Base-by-base conservation (phyloP, 2,888 invertebrate species). In the Osedax fenrisi region DNA sequence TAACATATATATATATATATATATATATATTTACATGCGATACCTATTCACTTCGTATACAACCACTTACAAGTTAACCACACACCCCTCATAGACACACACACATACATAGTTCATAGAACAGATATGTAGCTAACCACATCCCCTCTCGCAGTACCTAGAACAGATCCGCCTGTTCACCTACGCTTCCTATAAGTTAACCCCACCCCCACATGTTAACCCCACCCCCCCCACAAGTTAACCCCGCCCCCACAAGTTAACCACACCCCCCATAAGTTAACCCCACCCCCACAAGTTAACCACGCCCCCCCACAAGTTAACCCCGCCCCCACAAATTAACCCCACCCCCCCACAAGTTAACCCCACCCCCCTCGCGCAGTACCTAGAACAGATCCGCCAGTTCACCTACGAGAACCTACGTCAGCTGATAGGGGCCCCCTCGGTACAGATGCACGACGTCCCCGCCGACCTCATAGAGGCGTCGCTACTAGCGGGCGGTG, bases 391-490 rank as follows among this genome's bases (percentile, higher is more conserved):
- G 0, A 93, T 98, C 77, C 90, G 91, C 0, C 86, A 86, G 80
- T 91, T 92, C 81, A 91, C 92, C 0, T 90, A 90, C 80, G 96
- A 97, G 81, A 96, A 95, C 84, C 86, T 97, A 56, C 92, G 92
- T 86, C 91, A 92, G 90, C 89, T 84, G 79, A 91, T 91, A 80
- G 90, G 92, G 82, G 92, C 96, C 0, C 95, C 95, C 0, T 93
- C 85, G 78, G 97, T 98, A 0, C 97, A 98, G 86, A 94, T 98
- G 94, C 91, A 94, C 71, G 92, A 94, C 82, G 90, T 94, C 1
- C 95, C 95, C 17, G 90, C 90, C 3, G 94, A 94, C 81, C 78
- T 83, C 5, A 79, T 84, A 2, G 80, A 80, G 66, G 78, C 83
- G 3, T 82, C 82, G 41, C 81, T 80, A 72, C 78, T 80, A 10